Conservation (phyloP, 2,113 vertebrate species). For the Nyctibius bracteatus region DNA sequence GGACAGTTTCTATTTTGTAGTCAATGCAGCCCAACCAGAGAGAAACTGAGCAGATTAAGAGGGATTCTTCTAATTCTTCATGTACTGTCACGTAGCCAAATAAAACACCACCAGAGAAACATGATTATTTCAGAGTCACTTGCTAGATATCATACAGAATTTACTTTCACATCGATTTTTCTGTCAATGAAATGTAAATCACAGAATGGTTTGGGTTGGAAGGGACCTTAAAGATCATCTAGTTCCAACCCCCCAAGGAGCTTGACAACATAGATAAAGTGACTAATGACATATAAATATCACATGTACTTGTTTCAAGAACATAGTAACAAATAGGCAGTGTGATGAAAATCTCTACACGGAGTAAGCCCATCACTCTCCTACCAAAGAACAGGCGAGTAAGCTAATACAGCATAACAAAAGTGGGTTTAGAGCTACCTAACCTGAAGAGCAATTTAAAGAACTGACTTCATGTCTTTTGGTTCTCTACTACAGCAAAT, state of each 20-base stretch:
- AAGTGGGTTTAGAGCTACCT: not conserved
- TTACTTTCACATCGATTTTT: not conserved
- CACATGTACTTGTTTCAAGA: not conserved
- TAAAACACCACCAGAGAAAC: not conserved
- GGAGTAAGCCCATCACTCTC: slow-evolving; percentile 1
- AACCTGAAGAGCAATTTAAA: not conserved
- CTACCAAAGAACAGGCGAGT: not conserved
- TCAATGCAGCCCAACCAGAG: not conserved
- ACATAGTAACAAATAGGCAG: not conserved
- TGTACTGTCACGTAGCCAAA: not conserved
- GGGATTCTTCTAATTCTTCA: not conserved
- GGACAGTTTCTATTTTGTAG: not conserved
- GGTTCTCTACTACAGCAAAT: slow-evolving; percentile 18
- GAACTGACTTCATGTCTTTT: not conserved
- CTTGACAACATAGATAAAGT: not conserved
- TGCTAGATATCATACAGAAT: not conserved
- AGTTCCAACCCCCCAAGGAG: not conserved
- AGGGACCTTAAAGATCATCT: too few species aligned
- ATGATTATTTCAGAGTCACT: not conserved
- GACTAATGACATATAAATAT: not conserved
- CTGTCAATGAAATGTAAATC: not conserved
- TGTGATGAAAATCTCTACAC: not conserved
- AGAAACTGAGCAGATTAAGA: not conserved
- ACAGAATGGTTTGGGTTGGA: too few species aligned
- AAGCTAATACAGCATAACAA: not conserved